Evolutionary conservation across 2,888 invertebrate species (phyloP).

Genomic region (Drosophila hamatofila): DNA sequence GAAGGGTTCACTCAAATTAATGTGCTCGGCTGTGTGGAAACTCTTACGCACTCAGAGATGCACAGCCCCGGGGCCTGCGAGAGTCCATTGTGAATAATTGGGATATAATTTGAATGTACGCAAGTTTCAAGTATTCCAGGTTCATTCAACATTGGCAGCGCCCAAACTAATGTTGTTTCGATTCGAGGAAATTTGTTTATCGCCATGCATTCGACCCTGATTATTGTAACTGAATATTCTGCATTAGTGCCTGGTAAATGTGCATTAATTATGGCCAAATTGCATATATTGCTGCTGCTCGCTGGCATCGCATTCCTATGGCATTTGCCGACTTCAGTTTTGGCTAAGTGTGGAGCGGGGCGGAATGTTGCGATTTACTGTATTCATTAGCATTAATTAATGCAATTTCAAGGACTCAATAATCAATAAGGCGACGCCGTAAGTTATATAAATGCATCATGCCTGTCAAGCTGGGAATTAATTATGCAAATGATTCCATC

Average conservation of each 20-base stretch:
- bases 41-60: constrained; percentile 8
- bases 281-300: not conserved
- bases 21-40: constrained; percentile 32
- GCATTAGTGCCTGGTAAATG: constrained; percentile 36
- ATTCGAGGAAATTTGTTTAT: not conserved
- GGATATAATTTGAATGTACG: not conserved
- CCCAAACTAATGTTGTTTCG: not conserved
- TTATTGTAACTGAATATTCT: constrained; percentile 2
- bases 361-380: not conserved
- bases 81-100: not conserved
- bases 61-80: not conserved
- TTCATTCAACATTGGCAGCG: not conserved
- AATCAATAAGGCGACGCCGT: constrained; percentile 55
- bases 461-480: constrained; percentile 15
- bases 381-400: constrained; percentile 54
- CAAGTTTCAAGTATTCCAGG: not conserved
- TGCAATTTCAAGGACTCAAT: constrained; percentile 55
- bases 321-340: not conserved
- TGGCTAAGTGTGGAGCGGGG: not conserved
- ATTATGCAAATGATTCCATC: constrained; percentile 18
- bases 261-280: constrained; percentile 57
- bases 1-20: constrained; percentile 20
- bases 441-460: constrained; percentile 40
- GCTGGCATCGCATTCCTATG: constrained; percentile 5
- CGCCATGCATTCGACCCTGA: not conserved